These are phyloP conservation scores for Stegastes partitus DNA, from an alignment of 2,113 vertebrate genomes.

Conservation along the genomic window DNA sequence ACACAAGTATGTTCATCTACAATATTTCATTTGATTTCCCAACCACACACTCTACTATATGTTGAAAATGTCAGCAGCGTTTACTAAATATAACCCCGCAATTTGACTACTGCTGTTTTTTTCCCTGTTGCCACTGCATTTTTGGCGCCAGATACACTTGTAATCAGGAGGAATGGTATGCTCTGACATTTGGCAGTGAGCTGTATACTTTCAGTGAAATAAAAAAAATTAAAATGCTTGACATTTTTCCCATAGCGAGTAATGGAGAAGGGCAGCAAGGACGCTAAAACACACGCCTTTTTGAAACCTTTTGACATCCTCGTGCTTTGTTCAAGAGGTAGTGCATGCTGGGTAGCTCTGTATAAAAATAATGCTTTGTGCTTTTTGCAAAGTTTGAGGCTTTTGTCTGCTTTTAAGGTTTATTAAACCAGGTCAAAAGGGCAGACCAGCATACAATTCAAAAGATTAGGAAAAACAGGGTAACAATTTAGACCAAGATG, in stretches of 20 bases:
- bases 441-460: too few species aligned
- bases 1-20: conserved; percentile 14
- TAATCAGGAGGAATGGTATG: conserved; percentile 41
- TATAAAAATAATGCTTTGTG: too few species aligned
- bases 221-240: neutral
- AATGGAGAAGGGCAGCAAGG: neutral
- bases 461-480: too few species aligned
- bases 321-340: neutral
- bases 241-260: neutral
- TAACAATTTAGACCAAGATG: too few species aligned
- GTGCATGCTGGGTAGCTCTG: too few species aligned
- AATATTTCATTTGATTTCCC: neutral
- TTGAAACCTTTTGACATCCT: neutral
- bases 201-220: conserved; percentile 6
- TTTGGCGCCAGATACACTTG: conserved; percentile 13
- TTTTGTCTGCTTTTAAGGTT: too few species aligned
- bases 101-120: conserved; percentile 20
- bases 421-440: too few species aligned
- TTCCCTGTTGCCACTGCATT: conserved; percentile 19
- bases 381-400: too few species aligned
- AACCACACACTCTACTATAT: neutral
- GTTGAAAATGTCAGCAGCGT: conserved; percentile 14
- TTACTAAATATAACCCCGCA: conserved; percentile 13
- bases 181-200: neutral
- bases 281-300: neutral